phyloP scores from a whole-genome alignment of 1,140 invertebrate species.

The Leptinotarsa texana region DNA sequence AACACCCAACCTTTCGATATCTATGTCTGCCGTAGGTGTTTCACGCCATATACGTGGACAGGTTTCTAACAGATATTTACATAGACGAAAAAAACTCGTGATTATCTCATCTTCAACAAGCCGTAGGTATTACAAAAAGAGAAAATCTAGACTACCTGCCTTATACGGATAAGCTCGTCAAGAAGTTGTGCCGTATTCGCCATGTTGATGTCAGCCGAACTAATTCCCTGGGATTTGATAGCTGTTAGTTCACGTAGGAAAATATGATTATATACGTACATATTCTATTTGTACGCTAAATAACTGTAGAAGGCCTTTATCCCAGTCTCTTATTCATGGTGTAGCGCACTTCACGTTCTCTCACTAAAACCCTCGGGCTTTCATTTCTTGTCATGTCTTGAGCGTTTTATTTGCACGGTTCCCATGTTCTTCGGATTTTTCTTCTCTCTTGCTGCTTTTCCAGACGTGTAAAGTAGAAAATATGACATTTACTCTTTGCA shows the following conservation, averaged over 20 bases:
- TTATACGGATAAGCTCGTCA: no score
- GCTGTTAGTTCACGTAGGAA: conserved; percentile 1
- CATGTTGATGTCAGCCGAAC: neutral
- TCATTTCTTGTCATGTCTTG: conserved; percentile 24
- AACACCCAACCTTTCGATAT: no score
- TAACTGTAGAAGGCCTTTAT: conserved; percentile 9
- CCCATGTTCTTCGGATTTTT: conserved; percentile 7
- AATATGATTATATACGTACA: conserved; percentile 17
- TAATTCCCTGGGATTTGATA: conserved; percentile 14
- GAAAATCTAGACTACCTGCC: no score
- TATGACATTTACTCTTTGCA: conserved; percentile 30
- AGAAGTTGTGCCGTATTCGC: no score
- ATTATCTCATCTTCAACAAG: no score
- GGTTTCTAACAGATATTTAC: no score
- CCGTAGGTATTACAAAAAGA: no score
- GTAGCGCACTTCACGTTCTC: neutral
- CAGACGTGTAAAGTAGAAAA: conserved; percentile 28
- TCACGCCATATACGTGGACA: no score
- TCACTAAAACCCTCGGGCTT: conserved; percentile 12
- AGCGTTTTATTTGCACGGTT: conserved; percentile 20
- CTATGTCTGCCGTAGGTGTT: no score
- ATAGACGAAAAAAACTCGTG: no score
- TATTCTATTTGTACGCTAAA: conserved; percentile 12
- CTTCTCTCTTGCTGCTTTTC: neutral
- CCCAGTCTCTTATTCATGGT: conserved; percentile 19